phyloP scores from a whole-genome alignment of 2,113 vertebrate genomes.

The Cinclus mexicanus region DNA sequence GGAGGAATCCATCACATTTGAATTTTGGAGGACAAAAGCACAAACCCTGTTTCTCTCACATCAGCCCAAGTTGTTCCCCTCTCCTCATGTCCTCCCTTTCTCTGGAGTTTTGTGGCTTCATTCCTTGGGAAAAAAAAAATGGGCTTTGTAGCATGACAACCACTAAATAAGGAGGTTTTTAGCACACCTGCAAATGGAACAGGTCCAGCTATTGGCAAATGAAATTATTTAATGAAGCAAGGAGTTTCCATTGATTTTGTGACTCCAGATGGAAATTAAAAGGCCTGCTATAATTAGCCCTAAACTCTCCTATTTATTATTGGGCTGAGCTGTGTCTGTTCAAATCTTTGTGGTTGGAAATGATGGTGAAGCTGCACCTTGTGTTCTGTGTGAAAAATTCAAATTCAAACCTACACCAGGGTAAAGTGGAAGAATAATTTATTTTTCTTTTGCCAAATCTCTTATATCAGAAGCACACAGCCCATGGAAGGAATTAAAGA shows the following conservation, averaged over 20 bases:
- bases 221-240: conserved; percentile 56
- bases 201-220: not conserved
- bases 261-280: conserved; percentile 39
- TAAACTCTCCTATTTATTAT: conserved; percentile 18
- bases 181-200: not conserved
- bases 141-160: not conserved
- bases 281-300: conserved; percentile 44
- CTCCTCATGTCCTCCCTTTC: not conserved
- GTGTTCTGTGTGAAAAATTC: not conserved
- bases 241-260: conserved; percentile 53
- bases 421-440: not conserved
- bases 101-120: not conserved
- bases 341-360: not conserved
- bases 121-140: not conserved
- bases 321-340: not conserved
- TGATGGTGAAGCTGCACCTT: not conserved
- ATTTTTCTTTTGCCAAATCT: not conserved
- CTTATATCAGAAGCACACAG: not conserved
- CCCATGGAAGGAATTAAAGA: not conserved
- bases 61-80: not conserved
- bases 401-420: not conserved
- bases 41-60: not conserved
- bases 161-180: not conserved
- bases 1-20: not conserved
- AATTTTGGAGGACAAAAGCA: not conserved